Conservation (phyloP, 2,113 vertebrate species). For the Amphilophus citrinellus region DNA sequence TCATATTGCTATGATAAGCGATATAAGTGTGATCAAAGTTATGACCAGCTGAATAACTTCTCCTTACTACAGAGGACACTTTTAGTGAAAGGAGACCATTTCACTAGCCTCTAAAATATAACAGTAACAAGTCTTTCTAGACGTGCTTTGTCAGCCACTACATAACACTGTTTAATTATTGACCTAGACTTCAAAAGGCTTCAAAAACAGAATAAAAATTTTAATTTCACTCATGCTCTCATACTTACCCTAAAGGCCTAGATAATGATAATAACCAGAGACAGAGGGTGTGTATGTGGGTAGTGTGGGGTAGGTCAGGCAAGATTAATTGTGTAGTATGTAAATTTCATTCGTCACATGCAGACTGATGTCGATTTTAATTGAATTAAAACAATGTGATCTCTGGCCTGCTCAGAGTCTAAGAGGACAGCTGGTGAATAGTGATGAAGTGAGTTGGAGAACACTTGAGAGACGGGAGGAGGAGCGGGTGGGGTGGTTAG, state of each 20-base stretch:
- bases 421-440: slow-evolving; percentile 76
- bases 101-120: slow-evolving; percentile 4
- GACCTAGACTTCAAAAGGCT: slow-evolving; percentile 60
- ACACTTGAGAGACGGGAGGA: slow-evolving; percentile 13
- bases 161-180: slow-evolving; percentile 49
- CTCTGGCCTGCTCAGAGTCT: slow-evolving; percentile 68
- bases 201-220: slow-evolving; percentile 62
- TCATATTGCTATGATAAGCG: neutral
- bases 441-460: slow-evolving; percentile 69
- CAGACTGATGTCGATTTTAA: slow-evolving; percentile 80
- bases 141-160: slow-evolving; percentile 12
- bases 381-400: slow-evolving; percentile 81
- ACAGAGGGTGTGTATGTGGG: slow-evolving; percentile 50
- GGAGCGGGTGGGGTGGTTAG: neutral
- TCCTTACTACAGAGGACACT: neutral
- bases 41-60: neutral
- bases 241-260: slow-evolving; percentile 21
- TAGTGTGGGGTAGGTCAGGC: slow-evolving; percentile 60
- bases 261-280: slow-evolving; percentile 66
- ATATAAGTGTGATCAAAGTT: neutral
- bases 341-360: slow-evolving; percentile 80
- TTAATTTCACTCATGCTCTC: slow-evolving; percentile 53
- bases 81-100: neutral
- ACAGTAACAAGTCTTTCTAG: slow-evolving; percentile 8
- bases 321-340: slow-evolving; percentile 78